phyloP scores from a whole-genome alignment of 2,113 vertebrate species.

The Myotis davidii region DNA sequence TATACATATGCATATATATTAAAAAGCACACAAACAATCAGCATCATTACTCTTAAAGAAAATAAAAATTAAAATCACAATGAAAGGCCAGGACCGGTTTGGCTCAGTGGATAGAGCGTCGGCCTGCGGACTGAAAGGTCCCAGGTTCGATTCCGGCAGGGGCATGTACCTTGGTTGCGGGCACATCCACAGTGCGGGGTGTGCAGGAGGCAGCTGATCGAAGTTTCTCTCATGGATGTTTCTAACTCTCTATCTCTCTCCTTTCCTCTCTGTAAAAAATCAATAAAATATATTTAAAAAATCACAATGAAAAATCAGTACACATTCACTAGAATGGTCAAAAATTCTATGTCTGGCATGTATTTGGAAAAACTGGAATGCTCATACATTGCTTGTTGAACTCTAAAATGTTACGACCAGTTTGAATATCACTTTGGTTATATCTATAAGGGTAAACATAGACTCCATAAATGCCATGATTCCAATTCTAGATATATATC shows the following conservation, averaged over 20 bases:
- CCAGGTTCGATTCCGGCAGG: too few species aligned
- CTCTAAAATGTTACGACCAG: background rate
- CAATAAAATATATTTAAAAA: too few species aligned
- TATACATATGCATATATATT: too few species aligned
- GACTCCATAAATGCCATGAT: background rate
- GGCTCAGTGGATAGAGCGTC: too few species aligned
- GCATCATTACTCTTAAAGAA: background rate
- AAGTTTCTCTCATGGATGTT: too few species aligned
- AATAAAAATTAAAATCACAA: background rate
- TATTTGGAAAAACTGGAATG: background rate
- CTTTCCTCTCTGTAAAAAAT: too few species aligned
- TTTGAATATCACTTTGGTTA: background rate
- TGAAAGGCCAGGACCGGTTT: too few species aligned
- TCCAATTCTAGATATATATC: background rate
- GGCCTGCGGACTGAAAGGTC: too few species aligned
- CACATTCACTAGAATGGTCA: background rate
- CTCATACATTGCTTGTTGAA: background rate
- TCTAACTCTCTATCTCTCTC: too few species aligned
- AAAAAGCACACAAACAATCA: background rate
- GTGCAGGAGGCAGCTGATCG: too few species aligned
- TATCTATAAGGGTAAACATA: background rate
- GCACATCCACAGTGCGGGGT: too few species aligned
- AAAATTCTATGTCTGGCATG: background rate
- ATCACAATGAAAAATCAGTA: background rate
- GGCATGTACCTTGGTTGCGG: too few species aligned